Evolutionary conservation across 1,140 invertebrate genomes (phyloP), one percentile per base, ranked within the genome.

Genomic region (Acromyrmex heyeri): DNA sequence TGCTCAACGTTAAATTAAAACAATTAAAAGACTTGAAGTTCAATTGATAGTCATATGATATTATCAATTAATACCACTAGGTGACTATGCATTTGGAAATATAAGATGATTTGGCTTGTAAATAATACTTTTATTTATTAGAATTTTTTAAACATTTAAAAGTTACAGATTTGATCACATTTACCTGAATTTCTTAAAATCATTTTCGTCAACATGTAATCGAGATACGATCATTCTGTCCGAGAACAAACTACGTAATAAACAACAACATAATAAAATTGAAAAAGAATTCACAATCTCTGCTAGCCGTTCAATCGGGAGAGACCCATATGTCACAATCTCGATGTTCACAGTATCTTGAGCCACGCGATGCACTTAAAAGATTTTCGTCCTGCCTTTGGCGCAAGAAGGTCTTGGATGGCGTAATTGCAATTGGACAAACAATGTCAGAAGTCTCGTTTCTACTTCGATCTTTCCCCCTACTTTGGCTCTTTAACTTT

Each of bases 391-490:
- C 30, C 65, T n/a, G 27, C 44, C 55, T 86, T 76, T 44, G 77
- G 57, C 27, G 73, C 57, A 86, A 86, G 55, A 59, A 57, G 85
- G 44, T 75, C 65, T 53, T 16, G 65, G 81, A 72, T 61, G 30
- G 30, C 85, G 88, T 89, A 89, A 88, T 89, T 88, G 82, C 88
- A 57, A 86, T 86, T 77, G 88, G 82, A 89, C 65, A 89, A 89
- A 88, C 88, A 89, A 89, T 24, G 55, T 88, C 87, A 75, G 67
- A 61, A 44, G 57, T 78, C 67, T 57, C 38, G 27, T 64, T 27
- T 73, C 67, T 34, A 7, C 65, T 3, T 27, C 50, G 21, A 44
- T 86, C 38, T 24, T n/a, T 53, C 65, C 2, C 21, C 8, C 7
- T 3, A 10, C 7, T 16, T 3, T 65, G 48, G 38, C 48, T 76